Base-by-base conservation (phyloP, 2,888 invertebrate genomes). In the Dascillus cervinus region DNA sequence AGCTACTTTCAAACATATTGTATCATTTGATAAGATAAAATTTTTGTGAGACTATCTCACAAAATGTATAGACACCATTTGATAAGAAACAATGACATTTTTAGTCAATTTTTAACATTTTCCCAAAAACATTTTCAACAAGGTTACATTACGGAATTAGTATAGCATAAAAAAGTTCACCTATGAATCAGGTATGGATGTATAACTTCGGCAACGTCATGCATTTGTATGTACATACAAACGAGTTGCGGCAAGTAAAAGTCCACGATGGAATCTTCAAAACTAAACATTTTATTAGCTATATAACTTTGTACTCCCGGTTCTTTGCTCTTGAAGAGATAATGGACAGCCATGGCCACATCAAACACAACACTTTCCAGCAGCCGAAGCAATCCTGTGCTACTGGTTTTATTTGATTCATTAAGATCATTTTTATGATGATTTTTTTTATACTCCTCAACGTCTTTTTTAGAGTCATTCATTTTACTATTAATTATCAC, bases 211-310 rank as follows among this genome's bases (percentile, higher is more conserved):
- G 97, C 96, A 47, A 96, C 82, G 61, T 96, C 96, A 55, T 86
- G 86, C 81, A 95, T 91, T 70, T 96, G 94, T 66, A 97, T 88
- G 65, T 96, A 98, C 90, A 98, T 92, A 56, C 91, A 91, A 56
- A 98, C 85, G 57, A 98, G 69, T 68, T 98, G 98, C 26, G 97
- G 97, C 62, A 98, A 77, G 69, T 96, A 98, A 65, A 96, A 91
- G 70, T 98, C 96, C 43, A 97, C 92, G 49, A 95, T 92, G 44
- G 73, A 75, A 62, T 88, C 79, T 14, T 83, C 80, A 66, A 97
- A 97, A 65, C 86, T 90, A 68, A 97, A 97, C 70, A 98, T 80
- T 67, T 92, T 88, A 71, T 97, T 97, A 44, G 92, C 97, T 62
- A 98, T 82, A 69, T 97, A 98, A 53, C 89, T 87, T 58, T 96